phyloP scores from a whole-genome alignment of 2,797 vertebrate species.

The Lepus townsendii region DNA sequence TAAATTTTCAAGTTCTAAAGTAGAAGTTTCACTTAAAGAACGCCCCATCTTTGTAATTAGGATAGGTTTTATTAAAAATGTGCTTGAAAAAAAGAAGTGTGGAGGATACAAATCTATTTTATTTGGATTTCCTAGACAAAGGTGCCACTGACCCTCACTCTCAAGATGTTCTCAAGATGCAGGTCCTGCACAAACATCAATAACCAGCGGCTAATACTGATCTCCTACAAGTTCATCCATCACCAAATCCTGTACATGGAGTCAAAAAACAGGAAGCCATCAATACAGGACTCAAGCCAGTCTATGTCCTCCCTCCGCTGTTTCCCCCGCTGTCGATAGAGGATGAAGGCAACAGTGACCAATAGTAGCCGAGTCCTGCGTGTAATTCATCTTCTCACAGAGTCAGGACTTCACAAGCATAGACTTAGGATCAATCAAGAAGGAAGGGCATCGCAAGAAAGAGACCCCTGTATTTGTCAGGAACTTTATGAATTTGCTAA shows the following conservation, averaged over 20 bases:
- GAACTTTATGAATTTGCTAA: background rate
- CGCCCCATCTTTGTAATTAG: background rate
- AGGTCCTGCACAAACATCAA: background rate
- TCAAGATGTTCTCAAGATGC: background rate
- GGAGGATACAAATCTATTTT: conserved; percentile 43
- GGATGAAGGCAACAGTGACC: background rate
- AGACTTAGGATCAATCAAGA: background rate
- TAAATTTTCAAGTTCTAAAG: conserved; percentile 49
- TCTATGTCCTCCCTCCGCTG: conserved; percentile 14
- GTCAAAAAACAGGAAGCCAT: background rate
- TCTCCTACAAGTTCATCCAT: conserved; percentile 23
- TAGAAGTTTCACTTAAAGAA: conserved; percentile 47
- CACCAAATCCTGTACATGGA: background rate
- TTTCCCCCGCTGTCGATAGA: conserved; percentile 1
- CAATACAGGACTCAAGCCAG: conserved; percentile 30
- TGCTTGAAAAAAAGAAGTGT: background rate
- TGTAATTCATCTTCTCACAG: conserved; percentile 18
- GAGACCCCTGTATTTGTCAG: background rate
- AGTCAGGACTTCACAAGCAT: background rate
- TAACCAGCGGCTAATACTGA: background rate
- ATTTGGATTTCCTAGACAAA: background rate
- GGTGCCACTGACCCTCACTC: background rate
- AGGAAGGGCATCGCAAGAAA: background rate
- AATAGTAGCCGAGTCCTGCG: background rate
- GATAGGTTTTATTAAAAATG: conserved; percentile 61